Evolutionary conservation across 2,113 vertebrate species (phyloP).

Genomic region (Murina feae): DNA sequence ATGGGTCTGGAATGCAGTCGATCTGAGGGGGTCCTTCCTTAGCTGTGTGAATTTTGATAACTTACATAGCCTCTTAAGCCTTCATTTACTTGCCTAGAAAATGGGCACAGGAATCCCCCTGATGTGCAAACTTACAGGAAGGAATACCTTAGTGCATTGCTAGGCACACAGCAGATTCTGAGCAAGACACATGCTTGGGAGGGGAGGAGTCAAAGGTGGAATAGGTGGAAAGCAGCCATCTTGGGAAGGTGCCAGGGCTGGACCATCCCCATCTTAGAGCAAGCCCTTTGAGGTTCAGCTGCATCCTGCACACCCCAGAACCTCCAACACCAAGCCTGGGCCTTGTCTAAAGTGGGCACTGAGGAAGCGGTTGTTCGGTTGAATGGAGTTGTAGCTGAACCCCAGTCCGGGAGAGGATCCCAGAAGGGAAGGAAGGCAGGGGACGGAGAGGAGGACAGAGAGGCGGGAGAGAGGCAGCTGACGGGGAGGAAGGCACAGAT

Average conservation of each 20-base stretch:
- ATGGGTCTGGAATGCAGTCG: background rate
- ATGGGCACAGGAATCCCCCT: background rate
- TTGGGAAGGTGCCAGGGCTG: accelerated
- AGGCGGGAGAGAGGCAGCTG: background rate
- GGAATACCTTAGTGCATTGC: background rate
- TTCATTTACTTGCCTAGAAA: background rate
- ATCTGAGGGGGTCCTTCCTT: background rate
- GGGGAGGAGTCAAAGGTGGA: background rate
- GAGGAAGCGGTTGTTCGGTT: background rate
- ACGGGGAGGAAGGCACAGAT: background rate
- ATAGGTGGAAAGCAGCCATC: background rate
- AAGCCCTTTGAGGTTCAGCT: background rate
- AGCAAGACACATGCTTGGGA: background rate
- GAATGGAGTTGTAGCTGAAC: background rate
- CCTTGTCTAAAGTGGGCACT: accelerated
- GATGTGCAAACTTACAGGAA: background rate
- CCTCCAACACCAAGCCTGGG: background rate
- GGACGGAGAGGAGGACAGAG: background rate
- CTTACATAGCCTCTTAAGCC: background rate
- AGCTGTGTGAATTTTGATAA: background rate
- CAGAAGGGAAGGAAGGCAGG: background rate
- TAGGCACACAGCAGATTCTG: background rate
- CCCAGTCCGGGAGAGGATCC: background rate
- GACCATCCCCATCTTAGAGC: background rate
- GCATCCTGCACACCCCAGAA: background rate